Percentiles rank a stretch among this genome's conserved stretches.
phyloP scores from a whole-genome alignment of 2,888 invertebrate genomes.

The Agrilus mali region DNA sequence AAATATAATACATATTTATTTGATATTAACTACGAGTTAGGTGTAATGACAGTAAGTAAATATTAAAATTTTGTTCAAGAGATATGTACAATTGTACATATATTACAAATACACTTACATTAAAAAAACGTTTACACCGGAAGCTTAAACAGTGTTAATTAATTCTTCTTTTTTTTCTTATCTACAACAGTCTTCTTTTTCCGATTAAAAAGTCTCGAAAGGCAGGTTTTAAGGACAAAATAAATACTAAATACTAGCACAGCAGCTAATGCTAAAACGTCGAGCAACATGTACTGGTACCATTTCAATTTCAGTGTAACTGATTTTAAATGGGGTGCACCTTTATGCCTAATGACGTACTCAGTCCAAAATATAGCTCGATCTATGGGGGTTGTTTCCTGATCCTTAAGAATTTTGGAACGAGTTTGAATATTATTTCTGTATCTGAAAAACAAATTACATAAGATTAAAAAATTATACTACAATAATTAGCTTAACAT shows the following conservation, averaged over 20 bases:
- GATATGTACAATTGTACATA: too few relatives aligned
- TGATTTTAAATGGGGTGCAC: slow-evolving; percentile 14
- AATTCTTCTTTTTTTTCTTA: background rate
- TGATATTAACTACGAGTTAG: too few relatives aligned
- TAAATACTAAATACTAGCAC: background rate
- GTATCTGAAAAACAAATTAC: slow-evolving; percentile 9
- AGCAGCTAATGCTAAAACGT: slow-evolving; percentile 9
- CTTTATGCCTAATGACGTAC: slow-evolving; percentile 16
- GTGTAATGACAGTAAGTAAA: too few relatives aligned
- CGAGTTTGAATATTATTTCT: slow-evolving; percentile 8
- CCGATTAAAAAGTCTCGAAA: slow-evolving; percentile 1
- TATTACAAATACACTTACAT: too few relatives aligned
- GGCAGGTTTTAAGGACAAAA: background rate
- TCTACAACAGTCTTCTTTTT: background rate
- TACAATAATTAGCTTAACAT: too few relatives aligned
- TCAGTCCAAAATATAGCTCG: slow-evolving; percentile 19
- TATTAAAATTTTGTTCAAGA: too few relatives aligned
- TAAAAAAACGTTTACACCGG: too few relatives aligned
- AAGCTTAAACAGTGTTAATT: too few relatives aligned
- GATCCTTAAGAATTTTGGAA: slow-evolving; percentile 15
- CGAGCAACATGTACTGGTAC: slow-evolving; percentile 16
- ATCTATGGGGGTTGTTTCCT: slow-evolving; percentile 16
- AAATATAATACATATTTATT: too few relatives aligned
- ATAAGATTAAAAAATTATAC: background rate
- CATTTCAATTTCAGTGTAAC: slow-evolving; percentile 13